Base-by-base conservation (phyloP, 2,888 invertebrate genomes). In the Teleogryllus oceanicus region DNA sequence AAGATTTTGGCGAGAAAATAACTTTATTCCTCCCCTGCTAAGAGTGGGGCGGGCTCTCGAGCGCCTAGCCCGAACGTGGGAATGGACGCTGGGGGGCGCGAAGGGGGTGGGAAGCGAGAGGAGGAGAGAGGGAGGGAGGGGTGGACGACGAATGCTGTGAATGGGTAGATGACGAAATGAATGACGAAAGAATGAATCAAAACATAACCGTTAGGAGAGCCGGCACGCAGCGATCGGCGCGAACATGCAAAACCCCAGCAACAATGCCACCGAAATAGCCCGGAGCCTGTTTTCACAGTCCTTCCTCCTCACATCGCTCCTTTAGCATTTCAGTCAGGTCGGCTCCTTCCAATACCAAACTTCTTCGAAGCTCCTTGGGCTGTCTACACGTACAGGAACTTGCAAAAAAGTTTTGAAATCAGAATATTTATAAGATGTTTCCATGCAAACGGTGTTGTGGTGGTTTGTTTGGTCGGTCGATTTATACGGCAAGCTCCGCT, bases 161-260 rank as follows among this genome's bases (percentile, higher is more conserved):
- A 62, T 62, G 62, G 62, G 3, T 16, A 62, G 62, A 62, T 62
- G 62, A 62, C 62, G 62, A n/a, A 62, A 62, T 62, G 62, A 62
- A 62, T 62, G 62, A 62, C 62, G 62, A 62, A n/a, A 62, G n/a
- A n/a, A 62, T 62, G 62, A 62, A 62, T 62, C 62, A 62, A 62
- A 62, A 62, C 62, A 62, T 62, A 62, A 62, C 62, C 62, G 62
- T 62, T 62, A 62, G 62, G 62, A 8, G 11, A 62, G 62, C 16
- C n/a, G 62, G 62, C 62, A 13, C n/a, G 62, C 5, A 62, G 13
- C 62, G 62, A 13, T 37, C 13, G 62, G n/a, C 16, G 62, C 62
- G 62, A 62, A 62, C 62, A 62, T 62, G 62, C 62, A 62, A 62
- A 62, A 62, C 62, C 62, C n/a, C n/a, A 16, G 62, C 62, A 62